Evolutionary conservation across 2,113 vertebrate species (phyloP).

Genomic region (Colistium nudipinnis): DNA sequence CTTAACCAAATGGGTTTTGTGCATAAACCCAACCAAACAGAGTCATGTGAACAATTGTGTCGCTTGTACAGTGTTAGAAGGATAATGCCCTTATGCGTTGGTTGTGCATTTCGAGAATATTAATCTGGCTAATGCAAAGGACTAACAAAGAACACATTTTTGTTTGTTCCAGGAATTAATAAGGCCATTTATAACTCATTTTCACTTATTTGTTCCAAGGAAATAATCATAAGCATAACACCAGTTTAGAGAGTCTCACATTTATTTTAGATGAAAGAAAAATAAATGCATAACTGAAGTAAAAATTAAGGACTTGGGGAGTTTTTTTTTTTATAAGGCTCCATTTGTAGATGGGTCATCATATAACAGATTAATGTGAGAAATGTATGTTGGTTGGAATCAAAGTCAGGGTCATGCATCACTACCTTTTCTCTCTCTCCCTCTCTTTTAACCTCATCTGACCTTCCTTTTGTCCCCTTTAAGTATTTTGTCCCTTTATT

Average conservation of each 20-base stretch:
- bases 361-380: background rate
- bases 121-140: background rate
- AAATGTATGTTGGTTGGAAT: constrained; percentile 24
- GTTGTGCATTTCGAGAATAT: background rate
- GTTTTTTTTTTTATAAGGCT: background rate
- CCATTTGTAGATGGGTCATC: no score
- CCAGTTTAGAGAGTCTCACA: background rate
- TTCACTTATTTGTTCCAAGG: background rate
- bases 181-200: background rate
- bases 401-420: constrained; percentile 30
- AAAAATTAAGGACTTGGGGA: background rate
- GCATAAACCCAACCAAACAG: background rate
- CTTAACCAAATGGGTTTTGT: background rate
- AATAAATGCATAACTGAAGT: background rate
- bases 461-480: constrained; percentile 71
- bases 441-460: constrained; percentile 49
- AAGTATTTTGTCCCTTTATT: constrained; percentile 54
- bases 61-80: background rate
- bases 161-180: background rate
- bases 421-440: constrained; percentile 28
- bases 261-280: background rate
- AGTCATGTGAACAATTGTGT: background rate
- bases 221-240: background rate
- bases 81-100: background rate
- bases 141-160: background rate